phyloP scores from a whole-genome alignment of 1,140 invertebrate species.

The Lethrus apterus region DNA sequence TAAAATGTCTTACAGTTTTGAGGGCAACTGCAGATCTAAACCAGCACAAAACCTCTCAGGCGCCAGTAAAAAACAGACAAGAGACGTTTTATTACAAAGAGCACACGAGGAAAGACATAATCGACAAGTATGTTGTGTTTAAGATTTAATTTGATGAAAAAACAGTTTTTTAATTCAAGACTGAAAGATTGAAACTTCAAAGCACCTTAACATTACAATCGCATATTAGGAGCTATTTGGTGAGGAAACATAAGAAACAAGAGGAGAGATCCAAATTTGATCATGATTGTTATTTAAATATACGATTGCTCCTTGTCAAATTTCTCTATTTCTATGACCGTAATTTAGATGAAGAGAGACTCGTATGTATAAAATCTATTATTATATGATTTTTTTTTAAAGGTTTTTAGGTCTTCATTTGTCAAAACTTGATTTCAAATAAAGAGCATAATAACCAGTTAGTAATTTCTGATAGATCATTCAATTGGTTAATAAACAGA shows the following conservation, averaged over 20 bases:
- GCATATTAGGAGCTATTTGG: slow-evolving; percentile 66
- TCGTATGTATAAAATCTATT: slow-evolving; percentile 49
- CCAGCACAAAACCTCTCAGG: slow-evolving; percentile 88
- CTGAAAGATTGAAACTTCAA: slow-evolving; percentile 58
- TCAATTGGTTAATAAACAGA: slow-evolving; percentile 52
- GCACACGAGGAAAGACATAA: slow-evolving; percentile 78
- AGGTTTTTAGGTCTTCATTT: slow-evolving; percentile 48
- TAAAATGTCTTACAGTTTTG: slow-evolving; percentile 70
- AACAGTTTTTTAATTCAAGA: slow-evolving; percentile 40
- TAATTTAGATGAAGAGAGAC: slow-evolving; percentile 57
- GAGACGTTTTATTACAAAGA: slow-evolving; percentile 68
- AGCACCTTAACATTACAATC: slow-evolving; percentile 72
- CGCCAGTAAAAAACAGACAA: slow-evolving; percentile 67
- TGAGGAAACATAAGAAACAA: slow-evolving; percentile 58
- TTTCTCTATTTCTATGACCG: slow-evolving; percentile 73
- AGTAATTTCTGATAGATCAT: slow-evolving; percentile 38
- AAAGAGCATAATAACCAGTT: slow-evolving; percentile 49
- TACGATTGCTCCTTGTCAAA: slow-evolving; percentile 51
- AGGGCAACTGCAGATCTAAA: slow-evolving; percentile 80
- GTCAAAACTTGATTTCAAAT: slow-evolving; percentile 52
- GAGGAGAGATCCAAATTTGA: slow-evolving; percentile 63
- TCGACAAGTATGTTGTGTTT: slow-evolving; percentile 57
- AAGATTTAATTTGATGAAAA: slow-evolving; percentile 9
- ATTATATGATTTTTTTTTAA: slow-evolving; percentile 18
- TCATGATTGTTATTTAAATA: slow-evolving; percentile 44